Evolutionary conservation across 2,888 invertebrate species (phyloP).

Genomic region (Barypeithes pellucidus): DNA sequence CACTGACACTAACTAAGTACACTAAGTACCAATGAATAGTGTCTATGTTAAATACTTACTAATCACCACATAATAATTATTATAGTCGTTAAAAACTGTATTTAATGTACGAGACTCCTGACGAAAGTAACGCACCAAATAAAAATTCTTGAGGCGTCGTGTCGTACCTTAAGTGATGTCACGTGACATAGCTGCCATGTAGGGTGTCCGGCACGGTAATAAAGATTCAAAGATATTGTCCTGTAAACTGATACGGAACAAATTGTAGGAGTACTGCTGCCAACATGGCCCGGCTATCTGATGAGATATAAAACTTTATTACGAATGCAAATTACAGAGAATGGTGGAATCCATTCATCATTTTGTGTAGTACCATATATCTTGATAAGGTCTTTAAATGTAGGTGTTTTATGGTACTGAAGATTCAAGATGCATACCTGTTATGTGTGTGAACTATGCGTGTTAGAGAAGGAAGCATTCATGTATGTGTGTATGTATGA

Average conservation of each 20-base stretch:
- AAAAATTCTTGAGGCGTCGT: not conserved
- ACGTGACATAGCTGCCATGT: slow-evolving; percentile 64
- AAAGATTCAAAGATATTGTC: slow-evolving; percentile 68
- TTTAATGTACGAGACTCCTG: not conserved
- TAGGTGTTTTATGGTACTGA: slow-evolving; percentile 40
- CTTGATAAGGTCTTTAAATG: slow-evolving; percentile 43
- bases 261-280: slow-evolving; percentile 68
- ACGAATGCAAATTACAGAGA: slow-evolving; percentile 55
- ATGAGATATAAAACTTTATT: slow-evolving; percentile 64
- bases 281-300: slow-evolving; percentile 66
- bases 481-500: too few species aligned
- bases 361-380: slow-evolving; percentile 51
- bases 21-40: too few species aligned
- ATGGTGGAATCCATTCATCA: slow-evolving; percentile 53
- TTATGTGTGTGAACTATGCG: too few species aligned
- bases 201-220: slow-evolving; percentile 65
- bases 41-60: too few species aligned
- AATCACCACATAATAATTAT: too few species aligned
- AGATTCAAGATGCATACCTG: not conserved
- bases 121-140: slow-evolving; percentile 2
- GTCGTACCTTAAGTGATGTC: slow-evolving; percentile 61
- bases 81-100: not conserved
- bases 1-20: too few species aligned
- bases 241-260: slow-evolving; percentile 69
- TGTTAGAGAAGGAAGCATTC: too few species aligned